Evolutionary conservation across 2,888 invertebrate genomes (phyloP), one percentile per base, ranked within the genome.

Genomic region (Meteorus colon): DNA sequence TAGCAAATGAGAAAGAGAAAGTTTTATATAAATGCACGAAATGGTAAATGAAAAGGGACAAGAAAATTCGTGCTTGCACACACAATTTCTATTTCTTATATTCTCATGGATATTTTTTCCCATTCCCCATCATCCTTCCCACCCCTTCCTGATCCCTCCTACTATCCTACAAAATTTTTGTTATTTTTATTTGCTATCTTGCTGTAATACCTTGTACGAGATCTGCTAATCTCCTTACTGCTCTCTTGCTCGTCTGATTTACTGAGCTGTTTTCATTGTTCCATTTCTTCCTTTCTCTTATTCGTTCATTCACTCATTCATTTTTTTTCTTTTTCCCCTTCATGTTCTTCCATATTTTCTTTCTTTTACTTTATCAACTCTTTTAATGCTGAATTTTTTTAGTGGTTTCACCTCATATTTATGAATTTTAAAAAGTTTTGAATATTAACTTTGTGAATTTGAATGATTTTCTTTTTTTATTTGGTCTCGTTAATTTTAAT

Each of bases 241-340:
- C 67, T 65, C 83, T 87, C 84, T 85, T 76, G 45, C 80, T 82
- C 82, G 60, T 65, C 83, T 87, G 88, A 88, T 88, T 88, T 88
- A 88, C 85, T 84, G 88, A 84, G 85, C 84, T 88, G 88, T 88
- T 88, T 88, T 88, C 86, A 86, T 84, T 86, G 86, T 85, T 85
- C 84, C 81, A 68, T 68, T 75, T 34, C 34, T 82, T 79, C 81
- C 81, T 77, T 76, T 78, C 81, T 77, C 69, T 81, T 82, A 76
- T 84, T 82, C 34, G 41, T 41, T 41, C 41, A 41, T 88, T 88
- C 86, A 86, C 84, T 86, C 85, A 85, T 85, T 84, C 80, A 12
- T 41, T 41, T 41, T 41, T 41, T 41, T 41, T 41, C 1, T 83
- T 83, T 24, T 48, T 59, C 8, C 29, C 66, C 48, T 37, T 66